Evolutionary conservation across 2,113 vertebrate species (phyloP).

Genomic region (Pluvialis apricaria): DNA sequence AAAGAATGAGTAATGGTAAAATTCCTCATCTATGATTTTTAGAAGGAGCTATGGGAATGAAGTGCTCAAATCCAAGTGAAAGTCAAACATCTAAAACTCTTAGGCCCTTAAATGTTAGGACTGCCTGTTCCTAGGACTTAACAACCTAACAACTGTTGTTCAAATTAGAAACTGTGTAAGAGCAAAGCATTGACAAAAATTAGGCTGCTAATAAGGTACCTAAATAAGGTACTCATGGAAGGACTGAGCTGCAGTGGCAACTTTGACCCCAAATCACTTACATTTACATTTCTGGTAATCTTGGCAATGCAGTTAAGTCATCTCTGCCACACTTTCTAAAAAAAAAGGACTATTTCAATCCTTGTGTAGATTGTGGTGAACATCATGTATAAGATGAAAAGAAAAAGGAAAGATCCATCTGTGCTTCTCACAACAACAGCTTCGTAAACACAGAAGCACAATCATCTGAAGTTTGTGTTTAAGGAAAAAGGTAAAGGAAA

Average conservation of each 20-base stretch:
- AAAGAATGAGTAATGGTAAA: background rate
- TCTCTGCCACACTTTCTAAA: background rate
- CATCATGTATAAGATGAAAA: background rate
- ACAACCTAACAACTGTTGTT: background rate
- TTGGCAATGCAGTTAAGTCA: background rate
- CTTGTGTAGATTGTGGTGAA: background rate
- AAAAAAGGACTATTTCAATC: background rate
- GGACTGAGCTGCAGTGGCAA: background rate
- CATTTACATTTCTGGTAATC: background rate
- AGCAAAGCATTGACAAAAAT: background rate
- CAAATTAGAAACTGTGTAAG: background rate
- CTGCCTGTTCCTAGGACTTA: background rate
- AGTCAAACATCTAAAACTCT: background rate
- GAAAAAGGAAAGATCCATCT: background rate
- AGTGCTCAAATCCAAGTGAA: background rate
- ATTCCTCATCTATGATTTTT: background rate
- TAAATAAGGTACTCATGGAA: background rate
- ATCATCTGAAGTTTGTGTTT: background rate
- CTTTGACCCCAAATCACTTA: background rate
- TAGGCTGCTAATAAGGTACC: background rate
- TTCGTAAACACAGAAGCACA: background rate
- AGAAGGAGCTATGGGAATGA: background rate
- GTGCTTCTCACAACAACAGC: background rate
- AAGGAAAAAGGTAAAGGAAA: background rate
- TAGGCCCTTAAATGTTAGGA: background rate